phyloP scores from a whole-genome alignment of 2,888 invertebrate genomes.

The Aphodius sticticus region DNA sequence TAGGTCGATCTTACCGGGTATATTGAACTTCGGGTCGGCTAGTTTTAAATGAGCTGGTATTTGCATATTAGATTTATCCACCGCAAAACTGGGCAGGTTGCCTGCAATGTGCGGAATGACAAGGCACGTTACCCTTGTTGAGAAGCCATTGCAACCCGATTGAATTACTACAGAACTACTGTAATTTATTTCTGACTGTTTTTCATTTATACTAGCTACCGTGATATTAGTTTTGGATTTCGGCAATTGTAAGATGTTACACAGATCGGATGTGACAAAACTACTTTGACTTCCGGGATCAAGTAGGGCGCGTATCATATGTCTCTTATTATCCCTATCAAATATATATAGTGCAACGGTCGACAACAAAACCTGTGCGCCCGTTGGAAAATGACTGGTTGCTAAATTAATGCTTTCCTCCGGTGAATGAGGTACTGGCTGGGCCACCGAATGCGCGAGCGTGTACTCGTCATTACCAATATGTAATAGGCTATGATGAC shows the following conservation, averaged over 20 bases:
- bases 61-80: neutral
- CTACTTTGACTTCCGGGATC: constrained; percentile 38
- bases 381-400: constrained; percentile 13
- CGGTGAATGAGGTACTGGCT: neutral
- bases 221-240: constrained; percentile 22
- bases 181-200: constrained; percentile 21
- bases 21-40: constrained; percentile 20
- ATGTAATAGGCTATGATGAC: constrained; percentile 39
- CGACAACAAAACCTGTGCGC: constrained; percentile 10
- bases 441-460: neutral
- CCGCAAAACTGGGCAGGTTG: constrained; percentile 1
- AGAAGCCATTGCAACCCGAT: constrained; percentile 30
- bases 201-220: constrained; percentile 35
- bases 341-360: constrained; percentile 12
- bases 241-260: constrained; percentile 27
- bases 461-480: constrained; percentile 9
- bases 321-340: neutral
- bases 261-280: constrained; percentile 33
- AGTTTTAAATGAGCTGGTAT: constrained; percentile 13
- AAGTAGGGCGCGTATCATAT: constrained; percentile 30
- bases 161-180: constrained; percentile 27
- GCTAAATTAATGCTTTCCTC: constrained; percentile 5
- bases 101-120: constrained; percentile 20
- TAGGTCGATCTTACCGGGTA: constrained; percentile 8
- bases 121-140: constrained; percentile 26